Evolutionary conservation across 2,888 invertebrate species (phyloP), one percentile per base, ranked within the genome.

Genomic region (Watsonalla binaria): DNA sequence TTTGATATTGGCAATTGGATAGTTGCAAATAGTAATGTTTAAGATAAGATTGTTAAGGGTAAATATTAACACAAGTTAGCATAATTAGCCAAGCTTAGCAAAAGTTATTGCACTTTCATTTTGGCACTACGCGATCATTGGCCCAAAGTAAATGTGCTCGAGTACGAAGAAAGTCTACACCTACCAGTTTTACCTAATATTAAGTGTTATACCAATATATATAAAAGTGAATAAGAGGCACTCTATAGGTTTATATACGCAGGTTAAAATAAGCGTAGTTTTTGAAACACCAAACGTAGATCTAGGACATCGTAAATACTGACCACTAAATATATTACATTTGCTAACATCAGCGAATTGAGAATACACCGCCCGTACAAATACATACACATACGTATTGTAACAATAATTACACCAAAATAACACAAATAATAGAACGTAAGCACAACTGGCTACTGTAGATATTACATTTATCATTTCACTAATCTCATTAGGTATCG

Each of bases 141-240:
- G 82, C 80, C 77, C 66, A 71, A 66, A 51, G 60, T 72, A 68
- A 73, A 60, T 72, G 86, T 88, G 87, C 87, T 80, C 70, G 72
- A 75, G 78, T 74, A 70, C 62, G 57, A 70, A 75, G 70, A 78
- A 74, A 65, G 61, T 54, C 78, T 80, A 80, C 78, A 63, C 54
- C 74, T 78, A 79, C 77, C 56, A 72, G 66, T 78, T 84, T 83
- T 68, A 76, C 78, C 86, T 89, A 86, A 74, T 68, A 73, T 66
- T 82, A 75, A 82, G 83, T 84, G 88, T 80, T 49, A 74, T 89
- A 89, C 86, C 87, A 89, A 87, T 89, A 87, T 86, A 86, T 90
- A 91, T 90, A 91, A 91, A 90, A 89, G 91, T 91, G 91, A 90
- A 90, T 84, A 90, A 90, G 88, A 91, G 91, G 91, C 91, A 91